Evolutionary conservation across 2,113 vertebrate species (phyloP).

Genomic region (Rissa tridactyla): DNA sequence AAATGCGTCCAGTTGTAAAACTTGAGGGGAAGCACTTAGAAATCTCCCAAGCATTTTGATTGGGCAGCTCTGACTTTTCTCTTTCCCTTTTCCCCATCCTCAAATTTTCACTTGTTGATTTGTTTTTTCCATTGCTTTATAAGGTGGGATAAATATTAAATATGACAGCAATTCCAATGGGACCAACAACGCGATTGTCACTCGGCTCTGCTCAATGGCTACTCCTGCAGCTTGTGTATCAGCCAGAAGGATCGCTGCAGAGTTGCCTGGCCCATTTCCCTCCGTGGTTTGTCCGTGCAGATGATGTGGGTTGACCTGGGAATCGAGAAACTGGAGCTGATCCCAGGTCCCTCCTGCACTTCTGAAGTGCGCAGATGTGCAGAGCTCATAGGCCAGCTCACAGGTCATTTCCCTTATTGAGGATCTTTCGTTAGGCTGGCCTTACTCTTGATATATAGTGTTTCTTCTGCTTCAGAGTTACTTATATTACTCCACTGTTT

Average conservation of each 20-base stretch:
- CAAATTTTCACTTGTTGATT: neutral
- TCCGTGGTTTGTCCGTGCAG: neutral
- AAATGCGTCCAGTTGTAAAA: neutral
- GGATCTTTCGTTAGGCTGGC: neutral
- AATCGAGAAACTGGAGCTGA: neutral
- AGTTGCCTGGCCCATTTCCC: neutral
- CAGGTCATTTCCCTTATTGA: neutral
- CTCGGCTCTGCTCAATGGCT: neutral
- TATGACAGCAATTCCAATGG: neutral
- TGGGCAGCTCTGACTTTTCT: neutral
- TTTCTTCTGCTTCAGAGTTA: constrained; percentile 41
- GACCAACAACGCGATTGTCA: neutral
- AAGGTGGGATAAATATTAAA: constrained; percentile 7
- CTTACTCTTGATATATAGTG: neutral
- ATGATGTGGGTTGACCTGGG: constrained; percentile 5
- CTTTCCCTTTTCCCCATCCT: neutral
- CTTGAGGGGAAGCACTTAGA: constrained; percentile 4
- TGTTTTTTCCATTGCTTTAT: neutral
- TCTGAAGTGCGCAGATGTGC: constrained; percentile 3
- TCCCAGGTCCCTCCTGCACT: neutral
- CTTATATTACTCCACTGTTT: constrained; percentile 58
- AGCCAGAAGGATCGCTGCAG: neutral
- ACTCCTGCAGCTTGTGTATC: neutral
- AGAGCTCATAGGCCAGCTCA: neutral
- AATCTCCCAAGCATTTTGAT: neutral